A percentile compares a stretch with the other conserved stretches of the same genome.
phyloP scores from a whole-genome alignment of 2,797 vertebrate genomes.

The Pelochelys cantorii region DNA sequence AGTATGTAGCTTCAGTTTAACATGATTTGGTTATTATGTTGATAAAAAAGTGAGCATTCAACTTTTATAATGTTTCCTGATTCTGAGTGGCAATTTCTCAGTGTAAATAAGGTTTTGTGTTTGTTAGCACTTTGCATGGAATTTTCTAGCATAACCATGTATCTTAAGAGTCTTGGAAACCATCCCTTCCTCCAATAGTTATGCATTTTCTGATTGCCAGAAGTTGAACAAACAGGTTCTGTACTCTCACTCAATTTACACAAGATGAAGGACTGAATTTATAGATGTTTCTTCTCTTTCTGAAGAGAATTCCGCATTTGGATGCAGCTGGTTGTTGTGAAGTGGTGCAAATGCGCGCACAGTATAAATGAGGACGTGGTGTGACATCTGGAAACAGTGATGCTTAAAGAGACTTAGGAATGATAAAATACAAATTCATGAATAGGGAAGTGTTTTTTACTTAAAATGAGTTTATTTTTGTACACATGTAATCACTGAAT shows the following conservation, averaged over 20 bases:
- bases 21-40: background rate
- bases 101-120: too few species aligned
- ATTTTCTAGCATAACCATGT: background rate
- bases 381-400: too few species aligned
- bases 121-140: background rate
- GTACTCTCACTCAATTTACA: background rate
- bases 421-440: too few species aligned
- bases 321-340: too few species aligned
- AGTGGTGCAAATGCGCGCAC: too few species aligned
- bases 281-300: background rate
- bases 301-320: background rate
- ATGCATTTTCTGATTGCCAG: background rate
- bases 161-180: background rate
- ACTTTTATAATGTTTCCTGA: background rate
- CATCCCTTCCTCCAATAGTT: background rate
- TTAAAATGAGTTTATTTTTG: too few species aligned
- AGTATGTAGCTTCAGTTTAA: background rate
- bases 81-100: background rate
- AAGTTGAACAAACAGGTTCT: background rate
- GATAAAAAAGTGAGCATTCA: background rate
- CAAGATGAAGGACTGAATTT: background rate
- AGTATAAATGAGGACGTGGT: too few species aligned
- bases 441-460: too few species aligned
- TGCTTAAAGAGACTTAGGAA: too few species aligned
- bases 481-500: too few species aligned